Percentiles rank a stretch among this genome's conserved stretches.
Evolutionary conservation across 2,888 invertebrate genomes (phyloP).

Genomic region (Macrosoma leucophasiata): DNA sequence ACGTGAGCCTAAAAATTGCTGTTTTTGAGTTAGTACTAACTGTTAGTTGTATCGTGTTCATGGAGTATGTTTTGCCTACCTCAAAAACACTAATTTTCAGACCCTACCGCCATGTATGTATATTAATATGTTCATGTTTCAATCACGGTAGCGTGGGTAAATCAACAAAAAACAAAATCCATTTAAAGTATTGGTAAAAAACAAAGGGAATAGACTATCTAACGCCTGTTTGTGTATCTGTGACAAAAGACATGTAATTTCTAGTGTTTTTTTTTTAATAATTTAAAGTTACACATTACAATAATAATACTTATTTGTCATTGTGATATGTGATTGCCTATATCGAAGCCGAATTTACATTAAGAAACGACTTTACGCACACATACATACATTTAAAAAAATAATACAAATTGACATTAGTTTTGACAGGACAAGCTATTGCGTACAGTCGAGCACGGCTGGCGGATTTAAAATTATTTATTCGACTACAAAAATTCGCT

Average conservation of each 20-base stretch:
- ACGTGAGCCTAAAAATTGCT: conserved; percentile 25
- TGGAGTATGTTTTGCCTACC: too few species aligned
- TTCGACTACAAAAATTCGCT: conserved; percentile 22
- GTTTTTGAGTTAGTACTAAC: conserved; percentile 13
- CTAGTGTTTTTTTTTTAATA: conserved; percentile 10
- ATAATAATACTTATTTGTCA: conserved; percentile 57
- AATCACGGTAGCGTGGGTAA: too few species aligned
- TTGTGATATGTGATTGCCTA: conserved; percentile 58
- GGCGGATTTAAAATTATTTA: conserved; percentile 21
- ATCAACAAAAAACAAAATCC: conserved; percentile 4
- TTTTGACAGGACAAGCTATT: conserved; percentile 35
- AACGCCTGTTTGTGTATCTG: conserved; percentile 4
- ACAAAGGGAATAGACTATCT: not conserved
- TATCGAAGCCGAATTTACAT: conserved; percentile 40
- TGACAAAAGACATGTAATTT: conserved; percentile 34
- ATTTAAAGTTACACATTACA: conserved; percentile 4
- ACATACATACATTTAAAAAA: conserved; percentile 12
- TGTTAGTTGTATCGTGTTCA: too few species aligned
- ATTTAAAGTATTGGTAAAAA: conserved; percentile 1
- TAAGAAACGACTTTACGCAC: conserved; percentile 22
- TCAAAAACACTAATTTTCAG: too few species aligned
- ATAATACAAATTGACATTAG: conserved; percentile 19
- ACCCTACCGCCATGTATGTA: too few species aligned
- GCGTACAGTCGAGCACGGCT: conserved; percentile 51
- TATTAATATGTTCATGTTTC: too few species aligned